Base-by-base conservation (phyloP, 2,888 invertebrate genomes). In the Notodonta dromedarius region DNA sequence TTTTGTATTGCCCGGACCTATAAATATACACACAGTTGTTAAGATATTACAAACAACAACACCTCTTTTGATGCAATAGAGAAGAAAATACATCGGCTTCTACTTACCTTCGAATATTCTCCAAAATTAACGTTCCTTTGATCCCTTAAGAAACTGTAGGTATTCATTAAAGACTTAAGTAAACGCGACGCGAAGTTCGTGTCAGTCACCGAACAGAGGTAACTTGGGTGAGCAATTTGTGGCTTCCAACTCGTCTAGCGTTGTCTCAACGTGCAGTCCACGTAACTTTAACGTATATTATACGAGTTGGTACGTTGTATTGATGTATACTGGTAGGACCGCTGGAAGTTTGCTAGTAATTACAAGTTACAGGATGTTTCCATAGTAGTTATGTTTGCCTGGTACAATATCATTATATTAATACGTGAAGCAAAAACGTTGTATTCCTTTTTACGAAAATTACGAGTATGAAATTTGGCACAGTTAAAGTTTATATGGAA, bases 101-200 rank as follows among this genome's bases (percentile, higher is more conserved):
- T n/a, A 46, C 46, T n/a, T n/a, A n/a, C 46, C n/a, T 1, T 11
- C 16, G 3, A 50, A 50, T 50, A 50, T 16, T 16, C 35, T 16
- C 13, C 39, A 13, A 53, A 24, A 57, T 48, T 57, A 8, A 48
- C 24, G 11, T 44, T 44, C 44, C 40, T 24, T 44, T 56, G 40
- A 44, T 44, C 56, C 16, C 48, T 65, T 68, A 69, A 70, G 73
- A 72, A 68, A 66, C 70, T 68, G 65, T 69, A 69, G 70, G 78
- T 76, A 81, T 83, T 83, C 83, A 83, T 83, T 83, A 82, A 77
- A 80, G 73, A 73, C 76, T 75, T 74, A 74, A 77, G 77, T 77
- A 77, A 81, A 81, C 73, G 76, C 78, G 80, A 83, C 79, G 74
- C 80, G 71, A 84, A 87, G 85, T 85, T 80, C 62, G 70, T 78